Conservation (phyloP, 92 coral and sea anemone genomes). For the Porites cylindrica region DNA sequence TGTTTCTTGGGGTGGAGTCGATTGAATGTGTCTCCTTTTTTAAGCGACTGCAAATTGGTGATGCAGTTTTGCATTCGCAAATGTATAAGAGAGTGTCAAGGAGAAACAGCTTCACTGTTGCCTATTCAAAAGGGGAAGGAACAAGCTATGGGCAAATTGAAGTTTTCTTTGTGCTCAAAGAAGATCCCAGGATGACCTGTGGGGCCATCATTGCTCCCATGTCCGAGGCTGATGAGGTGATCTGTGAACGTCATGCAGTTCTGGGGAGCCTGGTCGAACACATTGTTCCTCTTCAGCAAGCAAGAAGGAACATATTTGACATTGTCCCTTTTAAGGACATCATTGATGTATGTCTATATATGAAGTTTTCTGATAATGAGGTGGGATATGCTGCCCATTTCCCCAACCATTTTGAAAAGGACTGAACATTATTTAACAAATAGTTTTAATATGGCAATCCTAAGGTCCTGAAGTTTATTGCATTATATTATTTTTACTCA, state of each 20-base stretch:
- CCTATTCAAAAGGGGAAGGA: slow-evolving; percentile 32
- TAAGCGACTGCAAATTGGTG: slow-evolving; percentile 49
- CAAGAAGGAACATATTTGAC: slow-evolving; percentile 32
- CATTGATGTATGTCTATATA: slow-evolving; percentile 51
- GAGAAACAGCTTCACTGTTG: slow-evolving; percentile 57
- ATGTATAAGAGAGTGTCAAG: slow-evolving; percentile 53
- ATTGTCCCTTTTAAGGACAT: slow-evolving; percentile 31
- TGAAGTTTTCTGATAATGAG: slow-evolving; percentile 49
- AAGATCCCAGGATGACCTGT: slow-evolving; percentile 2
- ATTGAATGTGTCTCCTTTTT: slow-evolving; percentile 26
- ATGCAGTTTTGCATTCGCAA: slow-evolving; percentile 50
- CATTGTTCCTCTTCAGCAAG: slow-evolving; percentile 37
- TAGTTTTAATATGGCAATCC: background rate
- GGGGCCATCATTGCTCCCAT: slow-evolving; percentile 45
- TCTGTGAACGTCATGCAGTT: slow-evolving; percentile 49
- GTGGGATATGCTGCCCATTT: slow-evolving; percentile 55
- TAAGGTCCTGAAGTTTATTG: background rate
- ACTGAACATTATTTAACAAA: slow-evolving; percentile 9
- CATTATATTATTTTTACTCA: background rate
- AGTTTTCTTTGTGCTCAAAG: slow-evolving; percentile 27
- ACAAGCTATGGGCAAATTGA: slow-evolving; percentile 61
- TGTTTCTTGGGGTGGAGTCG: slow-evolving; percentile 41
- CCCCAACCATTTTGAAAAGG: slow-evolving; percentile 49
- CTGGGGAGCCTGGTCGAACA: slow-evolving; percentile 36
- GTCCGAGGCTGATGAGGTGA: background rate